Evolutionary conservation across 1,140 invertebrate genomes (phyloP).

Genomic region (Helicoverpa armigera): DNA sequence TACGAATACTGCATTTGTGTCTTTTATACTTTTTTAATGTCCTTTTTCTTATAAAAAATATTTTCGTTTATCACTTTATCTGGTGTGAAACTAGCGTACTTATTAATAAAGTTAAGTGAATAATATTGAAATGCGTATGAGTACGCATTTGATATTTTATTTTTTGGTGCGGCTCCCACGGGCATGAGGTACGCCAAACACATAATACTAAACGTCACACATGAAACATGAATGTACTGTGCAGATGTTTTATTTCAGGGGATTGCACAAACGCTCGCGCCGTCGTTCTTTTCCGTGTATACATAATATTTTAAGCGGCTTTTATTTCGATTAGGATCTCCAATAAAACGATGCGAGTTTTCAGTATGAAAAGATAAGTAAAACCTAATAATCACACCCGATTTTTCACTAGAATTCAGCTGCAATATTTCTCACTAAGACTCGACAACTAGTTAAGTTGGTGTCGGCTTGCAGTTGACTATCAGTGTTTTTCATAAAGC

Average conservation of each 20-base stretch:
- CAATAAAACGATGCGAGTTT: background rate
- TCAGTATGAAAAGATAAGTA: background rate
- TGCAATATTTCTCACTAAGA: too few relatives aligned
- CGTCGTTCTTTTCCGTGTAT: background rate
- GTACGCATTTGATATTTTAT: conserved; percentile 23
- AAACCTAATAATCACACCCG: background rate
- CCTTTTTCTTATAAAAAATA: too few relatives aligned
- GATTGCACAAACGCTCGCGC: conserved; percentile 12
- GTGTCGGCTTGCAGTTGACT: too few relatives aligned
- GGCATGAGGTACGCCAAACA: background rate
- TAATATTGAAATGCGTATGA: background rate
- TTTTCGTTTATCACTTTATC: too few relatives aligned
- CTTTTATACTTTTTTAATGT: too few relatives aligned
- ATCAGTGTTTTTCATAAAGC: too few relatives aligned
- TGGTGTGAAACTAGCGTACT: too few relatives aligned
- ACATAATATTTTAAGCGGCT: conserved; percentile 8
- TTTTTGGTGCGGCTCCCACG: conserved; percentile 1
- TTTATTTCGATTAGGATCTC: background rate
- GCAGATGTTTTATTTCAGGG: conserved; percentile 17
- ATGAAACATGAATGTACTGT: conserved; percentile 1
- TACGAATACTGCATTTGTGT: background rate
- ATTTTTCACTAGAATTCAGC: too few relatives aligned
- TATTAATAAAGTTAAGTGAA: background rate
- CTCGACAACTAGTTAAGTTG: too few relatives aligned
- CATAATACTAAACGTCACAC: conserved; percentile 30